Evolutionary conservation across 2,113 vertebrate genomes (phyloP).

Genomic region (Mionectes macconnelli): DNA sequence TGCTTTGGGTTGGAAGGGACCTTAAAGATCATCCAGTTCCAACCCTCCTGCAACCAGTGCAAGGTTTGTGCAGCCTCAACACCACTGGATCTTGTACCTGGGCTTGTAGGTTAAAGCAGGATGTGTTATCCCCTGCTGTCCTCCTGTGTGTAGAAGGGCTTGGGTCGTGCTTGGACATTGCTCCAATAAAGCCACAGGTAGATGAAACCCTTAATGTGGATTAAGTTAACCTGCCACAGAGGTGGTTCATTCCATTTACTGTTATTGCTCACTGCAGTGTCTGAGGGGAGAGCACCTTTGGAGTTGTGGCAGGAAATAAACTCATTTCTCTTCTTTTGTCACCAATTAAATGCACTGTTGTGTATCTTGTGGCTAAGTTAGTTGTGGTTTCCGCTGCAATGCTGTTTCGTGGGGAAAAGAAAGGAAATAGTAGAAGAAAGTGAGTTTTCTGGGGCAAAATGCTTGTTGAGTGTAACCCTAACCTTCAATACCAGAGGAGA

Average conservation of each 20-base stretch:
- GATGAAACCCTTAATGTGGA: neutral
- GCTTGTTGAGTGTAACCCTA: neutral
- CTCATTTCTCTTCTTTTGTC: neutral
- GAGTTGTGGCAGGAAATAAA: neutral
- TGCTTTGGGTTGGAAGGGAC: neutral
- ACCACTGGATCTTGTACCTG: rapidly evolving
- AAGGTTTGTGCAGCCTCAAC: neutral
- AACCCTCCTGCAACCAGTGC: neutral
- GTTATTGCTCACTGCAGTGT: neutral
- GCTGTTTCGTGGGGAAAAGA: neutral
- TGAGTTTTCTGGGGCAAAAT: neutral
- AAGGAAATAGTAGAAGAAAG: neutral
- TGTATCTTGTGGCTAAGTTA: neutral
- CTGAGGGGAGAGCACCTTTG: neutral
- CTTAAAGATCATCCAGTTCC: neutral
- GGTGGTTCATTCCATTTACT: neutral
- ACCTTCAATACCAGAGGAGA: neutral
- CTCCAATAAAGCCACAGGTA: neutral
- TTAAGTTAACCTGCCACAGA: neutral
- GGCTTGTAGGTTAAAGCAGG: neutral
- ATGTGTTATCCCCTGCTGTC: neutral
- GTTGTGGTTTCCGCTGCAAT: neutral
- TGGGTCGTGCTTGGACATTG: neutral
- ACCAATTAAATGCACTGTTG: neutral
- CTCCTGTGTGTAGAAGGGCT: neutral